Conservation (phyloP, 2,888 invertebrate species). For the Rotaria sp. region DNA sequence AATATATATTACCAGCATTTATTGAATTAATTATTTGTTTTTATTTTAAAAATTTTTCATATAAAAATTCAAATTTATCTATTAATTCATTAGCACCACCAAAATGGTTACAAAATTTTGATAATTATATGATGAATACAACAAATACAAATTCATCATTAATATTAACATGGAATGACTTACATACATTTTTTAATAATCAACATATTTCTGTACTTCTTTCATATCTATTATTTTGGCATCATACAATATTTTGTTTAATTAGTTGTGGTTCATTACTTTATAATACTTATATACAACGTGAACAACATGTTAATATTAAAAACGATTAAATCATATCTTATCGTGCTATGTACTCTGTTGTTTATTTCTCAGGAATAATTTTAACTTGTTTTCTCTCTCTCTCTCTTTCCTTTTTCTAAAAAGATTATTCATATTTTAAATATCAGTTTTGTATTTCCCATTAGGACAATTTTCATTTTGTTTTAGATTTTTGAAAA, state of each 20-base stretch:
- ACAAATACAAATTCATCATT: constrained; percentile 12
- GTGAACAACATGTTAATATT: not conserved
- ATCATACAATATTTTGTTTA: not conserved
- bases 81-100: not conserved
- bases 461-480: not conserved
- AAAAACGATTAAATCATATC: not conserved
- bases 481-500: not conserved
- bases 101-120: constrained; percentile 2
- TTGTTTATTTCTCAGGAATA: not conserved
- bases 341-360: too few species aligned
- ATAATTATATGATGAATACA: not conserved
- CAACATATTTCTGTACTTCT: not conserved
- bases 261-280: not conserved
- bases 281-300: constrained; percentile 28
- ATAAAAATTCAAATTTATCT: not conserved
- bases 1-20: not conserved
- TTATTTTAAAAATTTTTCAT: not conserved
- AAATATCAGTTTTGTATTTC: not conserved
- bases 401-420: not conserved
- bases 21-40: constrained; percentile 6
- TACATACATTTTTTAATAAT: not conserved
- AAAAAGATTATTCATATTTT: not conserved
- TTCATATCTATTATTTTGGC: constrained; percentile 4
- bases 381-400: not conserved
- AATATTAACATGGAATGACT: not conserved